Percentiles rank a stretch among this genome's conserved stretches.
Evolutionary conservation across 2,113 vertebrate genomes (phyloP).

Genomic region (Corynorhinus townsendii): DNA sequence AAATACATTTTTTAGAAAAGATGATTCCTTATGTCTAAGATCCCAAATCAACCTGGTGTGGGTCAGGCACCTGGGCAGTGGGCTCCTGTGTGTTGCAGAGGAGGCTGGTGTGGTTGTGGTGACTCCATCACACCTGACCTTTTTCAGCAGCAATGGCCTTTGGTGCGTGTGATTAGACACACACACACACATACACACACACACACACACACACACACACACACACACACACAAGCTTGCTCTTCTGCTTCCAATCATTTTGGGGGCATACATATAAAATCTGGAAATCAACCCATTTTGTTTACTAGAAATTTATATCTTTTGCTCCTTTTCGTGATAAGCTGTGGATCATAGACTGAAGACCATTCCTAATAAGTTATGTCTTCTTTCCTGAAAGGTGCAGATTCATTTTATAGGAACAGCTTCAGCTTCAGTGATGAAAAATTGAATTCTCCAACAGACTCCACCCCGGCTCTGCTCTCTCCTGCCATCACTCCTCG

Average conservation of each 20-base stretch:
- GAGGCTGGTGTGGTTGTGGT: too few relatives aligned
- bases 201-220: too few relatives aligned
- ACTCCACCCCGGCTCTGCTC: conserved; percentile 78
- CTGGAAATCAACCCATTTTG: background rate
- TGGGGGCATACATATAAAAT: background rate
- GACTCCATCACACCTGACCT: background rate
- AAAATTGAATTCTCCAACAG: conserved; percentile 89
- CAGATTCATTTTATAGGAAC: conserved; percentile 90
- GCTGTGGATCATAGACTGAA: background rate
- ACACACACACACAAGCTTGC: background rate
- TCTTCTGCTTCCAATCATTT: background rate
- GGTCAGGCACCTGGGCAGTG: background rate
- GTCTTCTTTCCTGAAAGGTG: conserved; percentile 82
- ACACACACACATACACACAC: too few relatives aligned
- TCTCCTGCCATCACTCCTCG: conserved; percentile 82
- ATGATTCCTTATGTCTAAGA: background rate
- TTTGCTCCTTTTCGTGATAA: background rate
- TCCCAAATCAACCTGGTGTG: background rate
- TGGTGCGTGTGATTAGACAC: background rate
- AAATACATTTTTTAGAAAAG: background rate
- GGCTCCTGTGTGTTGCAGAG: background rate
- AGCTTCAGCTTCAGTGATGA: conserved; percentile 96
- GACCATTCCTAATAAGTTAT: background rate
- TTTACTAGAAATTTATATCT: background rate
- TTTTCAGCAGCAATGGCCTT: background rate